phyloP scores from a whole-genome alignment of 2,113 vertebrate genomes.

The Rhinoptilus africanus region DNA sequence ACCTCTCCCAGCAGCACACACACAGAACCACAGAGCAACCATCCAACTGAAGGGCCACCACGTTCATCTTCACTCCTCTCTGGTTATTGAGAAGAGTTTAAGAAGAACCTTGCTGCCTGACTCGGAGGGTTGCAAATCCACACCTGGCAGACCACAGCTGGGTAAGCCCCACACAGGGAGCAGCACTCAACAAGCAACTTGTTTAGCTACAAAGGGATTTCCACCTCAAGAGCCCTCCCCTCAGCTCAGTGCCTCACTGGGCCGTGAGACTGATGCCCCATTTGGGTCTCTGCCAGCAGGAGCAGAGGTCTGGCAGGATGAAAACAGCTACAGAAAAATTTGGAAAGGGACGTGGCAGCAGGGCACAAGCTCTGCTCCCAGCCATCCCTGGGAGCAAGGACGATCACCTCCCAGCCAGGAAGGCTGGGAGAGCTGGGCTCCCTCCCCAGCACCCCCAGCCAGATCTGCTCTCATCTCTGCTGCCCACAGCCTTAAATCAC shows the following conservation, averaged over 20 bases:
- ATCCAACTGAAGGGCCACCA: background rate
- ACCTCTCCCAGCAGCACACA: background rate
- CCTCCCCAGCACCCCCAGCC: background rate
- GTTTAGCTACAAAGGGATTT: background rate
- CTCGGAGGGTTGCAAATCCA: background rate
- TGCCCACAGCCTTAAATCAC: background rate
- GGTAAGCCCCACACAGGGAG: background rate
- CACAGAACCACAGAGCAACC: background rate
- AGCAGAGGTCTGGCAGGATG: background rate
- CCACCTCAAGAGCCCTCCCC: accelerated
- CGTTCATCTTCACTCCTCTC: background rate
- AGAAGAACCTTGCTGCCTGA: background rate
- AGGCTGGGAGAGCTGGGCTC: background rate
- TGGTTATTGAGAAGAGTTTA: background rate
- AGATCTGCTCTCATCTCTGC: background rate
- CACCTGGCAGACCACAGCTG: background rate
- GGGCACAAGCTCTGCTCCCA: background rate
- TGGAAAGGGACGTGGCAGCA: background rate
- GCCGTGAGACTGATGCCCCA: background rate
- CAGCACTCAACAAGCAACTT: background rate
- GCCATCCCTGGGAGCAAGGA: background rate
- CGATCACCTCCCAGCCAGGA: background rate
- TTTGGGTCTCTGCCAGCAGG: background rate
- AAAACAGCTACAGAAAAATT: background rate
- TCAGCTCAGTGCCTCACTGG: background rate